Percentiles rank a stretch among this genome's conserved stretches.
Evolutionary conservation across 2,888 invertebrate species (phyloP).

Genomic region (Ophion costatus): DNA sequence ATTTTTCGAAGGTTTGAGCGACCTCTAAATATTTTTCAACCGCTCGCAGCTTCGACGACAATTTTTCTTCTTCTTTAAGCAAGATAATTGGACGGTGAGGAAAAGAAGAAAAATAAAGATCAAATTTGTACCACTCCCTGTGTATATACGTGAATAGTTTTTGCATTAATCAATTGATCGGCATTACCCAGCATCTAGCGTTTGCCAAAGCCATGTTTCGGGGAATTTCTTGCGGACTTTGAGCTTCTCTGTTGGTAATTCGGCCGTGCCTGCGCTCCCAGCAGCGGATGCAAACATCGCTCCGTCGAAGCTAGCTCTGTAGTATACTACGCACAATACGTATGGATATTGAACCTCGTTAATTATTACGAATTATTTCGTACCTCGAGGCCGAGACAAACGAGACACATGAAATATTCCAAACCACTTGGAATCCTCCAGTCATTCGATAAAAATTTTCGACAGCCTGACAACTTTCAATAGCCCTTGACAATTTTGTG

Average conservation of each 20-base stretch:
- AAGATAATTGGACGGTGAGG: no score
- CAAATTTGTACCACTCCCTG: no score
- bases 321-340: conserved; percentile 83
- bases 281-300: conserved; percentile 73
- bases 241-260: conserved; percentile 78
- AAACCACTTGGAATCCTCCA: background rate
- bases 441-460: background rate
- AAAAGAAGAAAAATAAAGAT: no score
- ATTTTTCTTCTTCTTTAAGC: no score
- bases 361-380: conserved; percentile 31
- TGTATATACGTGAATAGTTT: background rate
- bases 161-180: conserved; percentile 71
- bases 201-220: conserved; percentile 90
- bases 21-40: no score
- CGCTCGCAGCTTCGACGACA: no score
- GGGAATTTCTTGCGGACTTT: conserved; percentile 88
- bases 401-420: background rate
- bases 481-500: background rate
- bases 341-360: conserved; percentile 33
- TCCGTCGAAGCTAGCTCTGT: conserved; percentile 84
- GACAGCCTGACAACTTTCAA: background rate
- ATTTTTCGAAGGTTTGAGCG: no score
- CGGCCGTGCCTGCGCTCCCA: conserved; percentile 72
- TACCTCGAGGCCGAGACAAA: conserved; percentile 26
- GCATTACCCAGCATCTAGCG: conserved; percentile 86